Evolutionary conservation across 2,113 vertebrate genomes (phyloP).

Genomic region (Gobius niger): DNA sequence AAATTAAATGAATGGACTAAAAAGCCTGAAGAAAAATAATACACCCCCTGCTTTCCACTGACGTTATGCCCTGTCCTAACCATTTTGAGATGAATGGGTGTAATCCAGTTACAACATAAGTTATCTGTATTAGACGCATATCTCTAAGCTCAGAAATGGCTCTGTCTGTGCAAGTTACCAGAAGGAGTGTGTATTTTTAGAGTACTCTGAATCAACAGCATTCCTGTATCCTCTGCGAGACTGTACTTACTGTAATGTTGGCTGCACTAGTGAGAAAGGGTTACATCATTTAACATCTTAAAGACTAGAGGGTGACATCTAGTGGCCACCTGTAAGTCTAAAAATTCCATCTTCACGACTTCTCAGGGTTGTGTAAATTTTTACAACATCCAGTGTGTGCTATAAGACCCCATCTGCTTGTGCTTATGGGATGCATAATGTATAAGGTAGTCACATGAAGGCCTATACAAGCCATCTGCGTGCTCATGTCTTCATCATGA

Average conservation of each 20-base stretch:
- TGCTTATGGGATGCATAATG: constrained; percentile 46
- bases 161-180: constrained; percentile 3
- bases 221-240: constrained; percentile 14
- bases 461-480: constrained; percentile 20
- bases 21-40: too few species aligned
- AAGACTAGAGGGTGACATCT: constrained; percentile 44
- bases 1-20: not conserved
- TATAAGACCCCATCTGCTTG: constrained; percentile 26
- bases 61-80: not conserved
- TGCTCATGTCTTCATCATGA: constrained; percentile 45
- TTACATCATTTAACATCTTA: constrained; percentile 5
- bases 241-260: constrained; percentile 17
- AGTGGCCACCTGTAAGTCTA: constrained; percentile 27
- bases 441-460: constrained; percentile 33
- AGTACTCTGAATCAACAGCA: constrained; percentile 2
- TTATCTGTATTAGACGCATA: constrained; percentile 7
- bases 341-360: not conserved
- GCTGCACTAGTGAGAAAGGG: constrained; percentile 2
- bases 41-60: too few species aligned
- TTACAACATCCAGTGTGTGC: constrained; percentile 9
- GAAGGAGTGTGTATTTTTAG: not conserved
- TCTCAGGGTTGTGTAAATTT: constrained; percentile 16
- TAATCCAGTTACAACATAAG: not conserved
- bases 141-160: not conserved
- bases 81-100: not conserved